Base-by-base conservation (phyloP, 2,113 vertebrate genomes). In the Notechis scutatus region DNA sequence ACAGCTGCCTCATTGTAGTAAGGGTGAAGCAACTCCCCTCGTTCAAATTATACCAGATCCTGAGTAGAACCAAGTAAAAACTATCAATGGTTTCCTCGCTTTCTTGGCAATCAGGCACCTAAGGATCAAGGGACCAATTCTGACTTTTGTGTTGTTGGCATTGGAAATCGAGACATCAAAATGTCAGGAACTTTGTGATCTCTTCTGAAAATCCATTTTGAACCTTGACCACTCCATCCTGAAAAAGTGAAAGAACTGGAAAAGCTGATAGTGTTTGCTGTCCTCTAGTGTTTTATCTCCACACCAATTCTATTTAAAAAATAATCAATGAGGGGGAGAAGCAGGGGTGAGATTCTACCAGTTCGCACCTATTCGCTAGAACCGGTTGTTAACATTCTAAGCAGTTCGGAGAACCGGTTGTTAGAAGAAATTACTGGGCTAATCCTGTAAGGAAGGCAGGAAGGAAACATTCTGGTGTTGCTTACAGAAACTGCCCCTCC, bases 1-100 rank as follows among this genome's bases (percentile, higher is more conserved):
- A 96, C 92, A 34, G 61, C 92, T 95, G 96, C 96, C 94, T 95
- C 93, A 92, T 89, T 94, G 56, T 57, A 92, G 94, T 91, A 52
- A 69, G 92, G 91, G 93, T 55, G 94, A 95, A 47, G 91, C 90
- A 89, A 90, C 91, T 94, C 91, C 93, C 91, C 74, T 23, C 55
- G 1, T 1, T 94, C 89, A 92, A 90, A 57, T 92, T 94, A 92
- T 94, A 69, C 93, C 86, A 95, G 81, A 20, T 57, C 54, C 87
- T 94, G 74, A 88, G 74, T 88, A 95, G 50, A 91, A 94, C 94
- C 90, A 85, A 85, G 88, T 87, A 95, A 96, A 95, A 89, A 87
- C 0, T 54, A 26, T 87, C 9, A 74, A 8, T 4, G 88, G 42
- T 52, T 91, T 21, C n/a, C 86, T 88, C 94, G 0, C 42, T 85